Evolutionary conservation across 2,113 vertebrate species (phyloP), one percentile per base, ranked within the genome.

Genomic region (Mirza zaza): DNA sequence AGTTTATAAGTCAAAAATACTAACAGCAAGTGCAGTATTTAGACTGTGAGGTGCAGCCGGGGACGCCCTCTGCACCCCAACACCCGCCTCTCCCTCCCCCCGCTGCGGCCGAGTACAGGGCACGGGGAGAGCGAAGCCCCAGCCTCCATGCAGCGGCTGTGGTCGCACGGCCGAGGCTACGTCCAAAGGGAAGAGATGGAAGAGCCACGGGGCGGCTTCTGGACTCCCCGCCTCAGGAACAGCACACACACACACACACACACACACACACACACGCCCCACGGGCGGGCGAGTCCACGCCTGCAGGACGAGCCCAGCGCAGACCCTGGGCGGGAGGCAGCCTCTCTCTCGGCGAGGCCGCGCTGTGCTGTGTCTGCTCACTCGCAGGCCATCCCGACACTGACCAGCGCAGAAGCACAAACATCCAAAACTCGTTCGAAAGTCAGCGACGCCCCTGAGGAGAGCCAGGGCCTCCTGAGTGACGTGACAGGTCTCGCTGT

Each of bases 281-380:
- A 2, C 7, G 20, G 11, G 4, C 2, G 20, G 39, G 23, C 29
- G 17, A 29, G 75, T 21, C 21, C 73, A 29, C 13, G 11, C 7
- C 1, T 10, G 21, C 36, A n/a, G n/a, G 34, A 3, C 0, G 1
- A 15, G 4, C 29, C 17, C 79, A 59, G 50, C 36, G 27, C 39
- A 3, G 23, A 25, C 36, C 7, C 52, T 18, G 9, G 52, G 13
- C n/a, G n/a, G 42, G 25, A 27, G 0, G 27, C 48, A 42, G 76
- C 29, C 34, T 20, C 8, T 10, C 45, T 50, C 52, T 15, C 2
- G 76, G 12, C 1, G 23, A 14, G 15, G 67, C 18, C 12, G 45
- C 2, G 12, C 11, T 39, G 25, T 0, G 27, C 0, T 2, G 27
- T 0, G 25, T 17, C 94, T 15, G 52, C 39, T 12, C 25, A 11